phyloP scores from a whole-genome alignment of 2,888 invertebrate species.

The Agonum fuliginosum region DNA sequence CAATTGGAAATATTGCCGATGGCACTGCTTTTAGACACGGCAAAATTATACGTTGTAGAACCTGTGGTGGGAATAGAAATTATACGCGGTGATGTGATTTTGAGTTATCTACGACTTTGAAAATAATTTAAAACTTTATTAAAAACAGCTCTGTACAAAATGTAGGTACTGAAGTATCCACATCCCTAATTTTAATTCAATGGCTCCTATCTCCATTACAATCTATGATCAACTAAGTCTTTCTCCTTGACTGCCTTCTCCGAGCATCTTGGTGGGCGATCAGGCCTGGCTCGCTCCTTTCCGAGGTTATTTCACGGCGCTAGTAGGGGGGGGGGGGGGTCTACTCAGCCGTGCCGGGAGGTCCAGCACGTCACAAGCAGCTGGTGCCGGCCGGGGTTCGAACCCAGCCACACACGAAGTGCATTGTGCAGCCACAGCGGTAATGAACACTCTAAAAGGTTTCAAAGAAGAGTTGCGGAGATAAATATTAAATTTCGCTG shows the following conservation, averaged over 20 bases:
- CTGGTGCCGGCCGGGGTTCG: conserved; percentile 2
- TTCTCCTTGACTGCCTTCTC: neutral
- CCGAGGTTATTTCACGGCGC: neutral
- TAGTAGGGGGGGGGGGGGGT: neutral
- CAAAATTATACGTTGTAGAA: too few relatives aligned
- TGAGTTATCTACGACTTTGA: too few relatives aligned
- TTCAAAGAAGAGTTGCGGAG: neutral
- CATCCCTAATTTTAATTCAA: too few relatives aligned
- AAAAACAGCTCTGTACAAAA: too few relatives aligned
- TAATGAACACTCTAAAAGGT: neutral
- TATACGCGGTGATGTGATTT: too few relatives aligned
- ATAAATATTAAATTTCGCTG: too few relatives aligned
- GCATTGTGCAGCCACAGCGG: neutral
- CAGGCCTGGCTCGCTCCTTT: neutral
- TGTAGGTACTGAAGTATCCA: too few relatives aligned
- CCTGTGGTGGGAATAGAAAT: too few relatives aligned
- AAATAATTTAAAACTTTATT: too few relatives aligned
- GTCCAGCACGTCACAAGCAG: conserved; percentile 4
- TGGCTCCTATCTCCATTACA: neutral
- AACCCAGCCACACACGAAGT: conserved; percentile 23
- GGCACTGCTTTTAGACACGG: too few relatives aligned
- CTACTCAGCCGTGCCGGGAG: neutral
- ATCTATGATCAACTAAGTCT: too few relatives aligned
- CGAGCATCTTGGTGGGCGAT: conserved; percentile 1
- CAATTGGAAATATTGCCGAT: too few relatives aligned